Evolutionary conservation across 2,888 invertebrate species (phyloP).

Genomic region (Hirtodrosophila duncani): DNA sequence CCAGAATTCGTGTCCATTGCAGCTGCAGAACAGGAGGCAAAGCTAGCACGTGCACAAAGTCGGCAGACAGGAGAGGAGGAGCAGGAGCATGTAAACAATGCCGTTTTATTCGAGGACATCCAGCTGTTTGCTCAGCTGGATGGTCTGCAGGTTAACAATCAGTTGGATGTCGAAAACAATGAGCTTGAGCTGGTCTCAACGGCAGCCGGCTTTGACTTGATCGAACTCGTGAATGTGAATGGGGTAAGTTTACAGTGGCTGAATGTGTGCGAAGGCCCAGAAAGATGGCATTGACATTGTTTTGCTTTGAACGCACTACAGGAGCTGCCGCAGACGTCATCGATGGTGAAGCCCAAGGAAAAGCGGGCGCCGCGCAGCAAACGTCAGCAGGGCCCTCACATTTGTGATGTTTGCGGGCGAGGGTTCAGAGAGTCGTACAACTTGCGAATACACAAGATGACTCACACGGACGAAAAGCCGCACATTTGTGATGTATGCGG

Average conservation of each 20-base stretch:
- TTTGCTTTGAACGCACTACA: not conserved
- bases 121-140: slow-evolving; percentile 43
- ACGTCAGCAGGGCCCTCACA: not conserved
- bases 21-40: slow-evolving; percentile 11
- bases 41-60: not conserved
- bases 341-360: not conserved
- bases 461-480: slow-evolving; percentile 72
- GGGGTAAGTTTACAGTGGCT: slow-evolving; percentile 13
- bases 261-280: not conserved
- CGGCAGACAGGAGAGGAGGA: not conserved
- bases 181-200: slow-evolving; percentile 13
- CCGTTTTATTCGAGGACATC: slow-evolving; percentile 42
- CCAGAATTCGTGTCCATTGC: not conserved
- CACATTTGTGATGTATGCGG: slow-evolving; percentile 65
- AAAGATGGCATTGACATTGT: not conserved
- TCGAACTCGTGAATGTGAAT: slow-evolving; percentile 16
- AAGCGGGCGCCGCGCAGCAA: slow-evolving; percentile 8
- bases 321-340: not conserved
- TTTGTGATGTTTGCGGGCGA: slow-evolving; percentile 58
- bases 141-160: slow-evolving; percentile 17
- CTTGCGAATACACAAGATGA: slow-evolving; percentile 72
- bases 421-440: slow-evolving; percentile 66
- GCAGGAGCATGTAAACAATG: slow-evolving; percentile 24
- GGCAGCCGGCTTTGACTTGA: slow-evolving; percentile 1
- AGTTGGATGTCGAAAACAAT: not conserved